These are phyloP conservation scores for Chloebia gouldiae DNA, from an alignment of 2,113 vertebrate species.

Conservation along the genomic window DNA sequence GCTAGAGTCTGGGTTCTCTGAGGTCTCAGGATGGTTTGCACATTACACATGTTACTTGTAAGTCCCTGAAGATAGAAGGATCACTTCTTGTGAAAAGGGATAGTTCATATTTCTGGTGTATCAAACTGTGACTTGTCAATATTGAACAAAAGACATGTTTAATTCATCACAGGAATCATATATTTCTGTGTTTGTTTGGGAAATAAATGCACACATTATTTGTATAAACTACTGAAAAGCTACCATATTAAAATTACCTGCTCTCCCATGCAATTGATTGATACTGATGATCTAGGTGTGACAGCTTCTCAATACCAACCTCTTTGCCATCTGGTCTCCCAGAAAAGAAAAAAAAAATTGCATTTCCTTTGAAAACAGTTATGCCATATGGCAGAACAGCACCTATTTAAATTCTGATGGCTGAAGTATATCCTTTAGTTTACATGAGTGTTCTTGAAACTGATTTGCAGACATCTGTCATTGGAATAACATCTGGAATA, in stretches of 20 bases:
- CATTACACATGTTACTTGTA: background rate
- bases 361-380: background rate
- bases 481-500: background rate
- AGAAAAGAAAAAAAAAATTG: background rate
- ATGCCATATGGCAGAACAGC: background rate
- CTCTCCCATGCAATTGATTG: background rate
- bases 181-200: background rate
- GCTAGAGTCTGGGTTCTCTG: background rate
- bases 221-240: background rate
- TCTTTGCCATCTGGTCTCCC: background rate
- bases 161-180: background rate
- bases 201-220: background rate
- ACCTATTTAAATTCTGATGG: background rate
- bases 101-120: background rate
- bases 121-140: background rate
- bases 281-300: background rate
- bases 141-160: background rate
- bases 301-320: conserved; percentile 3
- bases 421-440: background rate
- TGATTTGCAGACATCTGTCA: background rate
- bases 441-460: background rate
- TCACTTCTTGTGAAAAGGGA: background rate
- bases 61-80: background rate
- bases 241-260: background rate
- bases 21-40: background rate